A percentile compares a stretch with the other conserved stretches of the same genome.
Conservation (phyloP, 2,113 vertebrate species). For the Menura novaehollandiae region DNA sequence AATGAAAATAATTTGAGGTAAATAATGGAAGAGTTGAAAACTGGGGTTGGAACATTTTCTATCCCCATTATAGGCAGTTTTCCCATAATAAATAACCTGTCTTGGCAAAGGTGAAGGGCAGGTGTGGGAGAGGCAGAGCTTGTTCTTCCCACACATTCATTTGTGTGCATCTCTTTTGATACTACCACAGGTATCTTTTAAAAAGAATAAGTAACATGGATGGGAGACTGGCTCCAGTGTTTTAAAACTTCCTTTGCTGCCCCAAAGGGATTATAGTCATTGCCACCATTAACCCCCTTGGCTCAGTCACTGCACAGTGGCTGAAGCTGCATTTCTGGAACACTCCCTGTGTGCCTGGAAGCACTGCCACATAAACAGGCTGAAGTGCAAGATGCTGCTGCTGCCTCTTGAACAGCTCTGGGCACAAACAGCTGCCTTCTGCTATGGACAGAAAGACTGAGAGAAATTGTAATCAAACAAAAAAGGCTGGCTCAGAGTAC, state of each 20-base stretch:
- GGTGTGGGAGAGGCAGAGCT: background rate
- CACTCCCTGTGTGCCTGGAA: background rate
- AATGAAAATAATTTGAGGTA: background rate
- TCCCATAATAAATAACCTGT: background rate
- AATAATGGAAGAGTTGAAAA: background rate
- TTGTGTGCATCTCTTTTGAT: background rate
- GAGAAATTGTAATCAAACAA: constrained; percentile 64
- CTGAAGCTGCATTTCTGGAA: constrained; percentile 18
- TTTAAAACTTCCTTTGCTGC: background rate
- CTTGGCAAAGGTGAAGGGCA: background rate
- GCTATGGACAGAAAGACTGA: constrained; percentile 54
- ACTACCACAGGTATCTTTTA: background rate
- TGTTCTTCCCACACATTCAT: background rate
- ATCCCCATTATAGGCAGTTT: background rate
- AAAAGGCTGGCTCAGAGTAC: constrained; percentile 22
- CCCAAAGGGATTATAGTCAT: background rate
- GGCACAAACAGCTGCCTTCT: constrained; percentile 51
- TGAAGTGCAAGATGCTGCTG: constrained; percentile 31
- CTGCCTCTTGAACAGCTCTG: constrained; percentile 30
- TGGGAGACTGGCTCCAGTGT: background rate
- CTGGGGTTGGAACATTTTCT: background rate
- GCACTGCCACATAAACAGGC: background rate
- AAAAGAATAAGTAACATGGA: background rate
- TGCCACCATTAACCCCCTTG: constrained; percentile 42
- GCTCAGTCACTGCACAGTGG: background rate